A percentile compares a stretch with the other conserved stretches of the same genome.
Evolutionary conservation across 1,140 invertebrate genomes (phyloP).

Genomic region (Drosophila ogumai): DNA sequence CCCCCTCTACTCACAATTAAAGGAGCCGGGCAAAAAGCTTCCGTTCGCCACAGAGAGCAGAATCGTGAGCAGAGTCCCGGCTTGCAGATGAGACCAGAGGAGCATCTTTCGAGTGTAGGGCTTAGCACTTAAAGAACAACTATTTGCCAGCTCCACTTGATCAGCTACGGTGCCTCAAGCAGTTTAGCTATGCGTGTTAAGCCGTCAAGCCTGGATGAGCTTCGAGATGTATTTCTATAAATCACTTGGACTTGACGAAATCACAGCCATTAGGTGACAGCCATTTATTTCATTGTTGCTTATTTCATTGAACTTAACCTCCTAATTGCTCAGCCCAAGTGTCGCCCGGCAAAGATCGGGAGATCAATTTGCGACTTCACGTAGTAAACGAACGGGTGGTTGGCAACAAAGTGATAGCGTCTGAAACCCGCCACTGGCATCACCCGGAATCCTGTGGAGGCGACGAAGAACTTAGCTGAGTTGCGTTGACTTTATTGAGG

Average conservation of each 20-base stretch:
- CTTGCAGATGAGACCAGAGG: neutral
- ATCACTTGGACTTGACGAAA: conserved; percentile 28
- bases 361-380: conserved; percentile 46
- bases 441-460: conserved; percentile 59
- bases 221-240: conserved; percentile 60
- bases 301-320: conserved; percentile 32
- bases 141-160: conserved; percentile 24
- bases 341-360: conserved; percentile 51
- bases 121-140: conserved; percentile 35
- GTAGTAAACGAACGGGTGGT: conserved; percentile 59
- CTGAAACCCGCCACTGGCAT: conserved; percentile 53
- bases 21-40: conserved; percentile 17
- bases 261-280: conserved; percentile 27
- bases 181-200: conserved; percentile 42
- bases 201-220: conserved; percentile 40
- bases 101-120: conserved; percentile 28
- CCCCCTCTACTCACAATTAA: conserved; percentile 57
- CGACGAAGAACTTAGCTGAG: neutral
- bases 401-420: conserved; percentile 56
- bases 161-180: conserved; percentile 26
- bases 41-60: neutral
- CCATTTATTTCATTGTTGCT: conserved; percentile 28
- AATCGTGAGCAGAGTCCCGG: conserved; percentile 1
- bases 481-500: conserved; percentile 20
- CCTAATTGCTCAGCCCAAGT: conserved; percentile 33